Conservation (phyloP, 2,888 invertebrate genomes). For the Melinaea marsaeus region DNA sequence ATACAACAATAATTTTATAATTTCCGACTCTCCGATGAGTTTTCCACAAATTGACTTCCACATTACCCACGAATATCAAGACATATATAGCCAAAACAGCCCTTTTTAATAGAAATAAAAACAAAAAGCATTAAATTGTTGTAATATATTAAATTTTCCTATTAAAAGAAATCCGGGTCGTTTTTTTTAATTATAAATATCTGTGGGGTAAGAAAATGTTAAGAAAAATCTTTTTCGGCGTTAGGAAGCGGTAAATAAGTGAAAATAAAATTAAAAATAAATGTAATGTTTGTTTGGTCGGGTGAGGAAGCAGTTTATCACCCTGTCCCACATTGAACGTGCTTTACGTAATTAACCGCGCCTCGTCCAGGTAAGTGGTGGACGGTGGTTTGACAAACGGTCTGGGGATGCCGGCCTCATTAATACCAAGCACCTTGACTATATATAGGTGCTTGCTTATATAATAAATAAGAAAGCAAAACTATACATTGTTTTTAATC, state of each 20-base stretch:
- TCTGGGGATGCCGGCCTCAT: slow-evolving; percentile 54
- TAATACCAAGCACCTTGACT: slow-evolving; percentile 46
- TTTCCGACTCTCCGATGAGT: too few species aligned
- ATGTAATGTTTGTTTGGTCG: slow-evolving; percentile 33
- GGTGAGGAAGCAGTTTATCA: slow-evolving; percentile 68
- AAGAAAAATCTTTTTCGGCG: slow-evolving; percentile 17
- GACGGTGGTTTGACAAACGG: slow-evolving; percentile 62
- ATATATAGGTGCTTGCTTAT: slow-evolving; percentile 8
- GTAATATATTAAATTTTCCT: background rate
- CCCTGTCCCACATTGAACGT: slow-evolving; percentile 59
- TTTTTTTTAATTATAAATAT: slow-evolving; percentile 8
- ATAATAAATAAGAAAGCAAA: too few species aligned
- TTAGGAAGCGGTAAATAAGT: slow-evolving; percentile 24
- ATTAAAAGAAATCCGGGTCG: background rate
- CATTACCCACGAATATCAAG: too few species aligned
- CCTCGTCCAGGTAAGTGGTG: slow-evolving; percentile 56
- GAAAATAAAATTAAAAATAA: slow-evolving; percentile 27
- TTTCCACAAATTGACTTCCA: too few species aligned
- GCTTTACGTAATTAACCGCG: slow-evolving; percentile 67
- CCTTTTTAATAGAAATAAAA: background rate
- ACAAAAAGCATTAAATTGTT: background rate
- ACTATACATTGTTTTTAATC: too few species aligned
- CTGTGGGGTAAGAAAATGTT: slow-evolving; percentile 8
- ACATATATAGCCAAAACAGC: too few species aligned
- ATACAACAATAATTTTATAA: too few species aligned